phyloP scores from a whole-genome alignment of 2,797 vertebrate genomes.

The Chaetophractus vellerosus region DNA sequence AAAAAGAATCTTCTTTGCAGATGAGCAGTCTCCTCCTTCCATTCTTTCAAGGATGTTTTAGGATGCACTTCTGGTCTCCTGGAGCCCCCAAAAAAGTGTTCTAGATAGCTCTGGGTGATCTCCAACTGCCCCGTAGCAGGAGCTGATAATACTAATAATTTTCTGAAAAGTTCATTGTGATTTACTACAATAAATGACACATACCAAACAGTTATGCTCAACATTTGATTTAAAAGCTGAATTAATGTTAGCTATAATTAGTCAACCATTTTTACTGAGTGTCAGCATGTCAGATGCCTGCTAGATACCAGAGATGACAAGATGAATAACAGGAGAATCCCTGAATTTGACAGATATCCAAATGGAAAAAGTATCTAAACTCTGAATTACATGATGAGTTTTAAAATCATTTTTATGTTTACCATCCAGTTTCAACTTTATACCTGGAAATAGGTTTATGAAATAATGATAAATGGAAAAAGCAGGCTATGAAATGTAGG shows the following conservation, averaged over 20 bases:
- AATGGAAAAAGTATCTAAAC: neutral
- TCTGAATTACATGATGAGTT: neutral
- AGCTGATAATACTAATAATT: neutral
- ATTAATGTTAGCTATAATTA: neutral
- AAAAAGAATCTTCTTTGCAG: too few relatives aligned
- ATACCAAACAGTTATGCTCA: neutral
- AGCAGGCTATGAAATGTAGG: neutral
- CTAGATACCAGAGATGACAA: neutral
- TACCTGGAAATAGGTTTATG: neutral
- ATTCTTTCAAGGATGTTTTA: too few relatives aligned
- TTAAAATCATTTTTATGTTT: neutral
- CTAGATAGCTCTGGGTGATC: too few relatives aligned
- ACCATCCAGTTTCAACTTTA: neutral
- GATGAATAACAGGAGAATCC: neutral
- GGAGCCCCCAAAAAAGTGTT: too few relatives aligned
- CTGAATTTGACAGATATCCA: neutral
- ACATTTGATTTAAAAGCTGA: neutral
- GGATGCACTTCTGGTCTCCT: too few relatives aligned
- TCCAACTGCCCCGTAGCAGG: too few relatives aligned
- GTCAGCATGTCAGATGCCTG: neutral
- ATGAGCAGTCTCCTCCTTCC: too few relatives aligned
- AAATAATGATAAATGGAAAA: slow-evolving; percentile 14
- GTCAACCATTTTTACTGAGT: neutral
- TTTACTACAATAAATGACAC: slow-evolving; percentile 8
- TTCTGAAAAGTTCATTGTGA: neutral